These are phyloP conservation scores for Cyprinodon brontotheroides DNA, from an alignment of 2,113 vertebrate species.

Conservation along the genomic window DNA sequence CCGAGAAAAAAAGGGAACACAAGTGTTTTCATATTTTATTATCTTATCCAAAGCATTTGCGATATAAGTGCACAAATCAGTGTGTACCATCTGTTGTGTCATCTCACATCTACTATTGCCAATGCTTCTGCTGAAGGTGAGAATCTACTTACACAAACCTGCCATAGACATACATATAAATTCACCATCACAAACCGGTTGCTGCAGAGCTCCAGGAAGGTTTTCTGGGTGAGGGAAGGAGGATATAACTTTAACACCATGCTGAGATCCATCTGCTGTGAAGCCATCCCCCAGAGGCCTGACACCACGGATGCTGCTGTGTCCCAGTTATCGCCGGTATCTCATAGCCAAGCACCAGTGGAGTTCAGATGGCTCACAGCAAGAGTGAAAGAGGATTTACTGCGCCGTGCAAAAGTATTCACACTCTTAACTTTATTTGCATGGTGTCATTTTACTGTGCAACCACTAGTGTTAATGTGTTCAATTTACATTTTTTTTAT, in stretches of 20 bases:
- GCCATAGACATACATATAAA: not conserved
- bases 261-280: slow-evolving; percentile 64
- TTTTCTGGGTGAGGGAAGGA: slow-evolving; percentile 32
- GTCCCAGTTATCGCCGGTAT: slow-evolving; percentile 40
- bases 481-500: not conserved
- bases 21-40: not conserved
- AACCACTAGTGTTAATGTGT: not conserved
- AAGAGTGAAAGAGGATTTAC: slow-evolving; percentile 25
- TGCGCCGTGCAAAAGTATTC: not conserved
- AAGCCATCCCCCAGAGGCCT: slow-evolving; percentile 30
- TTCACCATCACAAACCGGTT: not conserved
- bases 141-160: slow-evolving; percentile 40
- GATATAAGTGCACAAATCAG: slow-evolving; percentile 36
- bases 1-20: not conserved
- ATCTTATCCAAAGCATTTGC: slow-evolving; percentile 17
- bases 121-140: slow-evolving; percentile 56
- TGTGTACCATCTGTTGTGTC: slow-evolving; percentile 56
- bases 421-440: not conserved
- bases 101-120: slow-evolving; percentile 37
- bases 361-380: slow-evolving; percentile 58
- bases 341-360: slow-evolving; percentile 24
- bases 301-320: slow-evolving; percentile 46
- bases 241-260: slow-evolving; percentile 51
- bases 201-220: slow-evolving; percentile 24
- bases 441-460: not conserved